phyloP scores from a whole-genome alignment of 2,888 invertebrate genomes.

The Chloromyia formosa region DNA sequence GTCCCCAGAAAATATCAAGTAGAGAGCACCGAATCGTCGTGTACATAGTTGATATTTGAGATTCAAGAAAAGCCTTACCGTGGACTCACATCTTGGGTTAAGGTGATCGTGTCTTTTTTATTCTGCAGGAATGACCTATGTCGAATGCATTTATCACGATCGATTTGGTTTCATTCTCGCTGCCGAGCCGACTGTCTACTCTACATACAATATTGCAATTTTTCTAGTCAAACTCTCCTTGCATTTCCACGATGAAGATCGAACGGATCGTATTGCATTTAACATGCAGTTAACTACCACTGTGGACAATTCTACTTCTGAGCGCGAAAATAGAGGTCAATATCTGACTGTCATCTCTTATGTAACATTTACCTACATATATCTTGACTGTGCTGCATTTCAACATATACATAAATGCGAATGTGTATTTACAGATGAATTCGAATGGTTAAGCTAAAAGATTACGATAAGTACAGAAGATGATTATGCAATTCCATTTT shows the following conservation, averaged over 20 bases:
- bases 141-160: constrained; percentile 50
- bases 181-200: not conserved
- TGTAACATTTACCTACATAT: constrained; percentile 38
- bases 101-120: constrained; percentile 49
- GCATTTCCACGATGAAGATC: not conserved
- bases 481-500: constrained; percentile 23
- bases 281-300: not conserved
- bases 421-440: constrained; percentile 11
- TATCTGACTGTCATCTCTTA: constrained; percentile 40
- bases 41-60: constrained; percentile 43
- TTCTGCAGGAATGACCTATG: constrained; percentile 49
- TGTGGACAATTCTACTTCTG: not conserved
- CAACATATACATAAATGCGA: not conserved
- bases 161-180: constrained; percentile 30
- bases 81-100: constrained; percentile 44
- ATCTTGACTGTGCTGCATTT: not conserved
- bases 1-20: constrained; percentile 40
- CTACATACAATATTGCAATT: not conserved
- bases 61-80: constrained; percentile 40
- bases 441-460: not conserved
- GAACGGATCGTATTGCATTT: not conserved
- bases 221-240: constrained; percentile 3
- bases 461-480: constrained; percentile 5
- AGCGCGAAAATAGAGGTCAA: constrained; percentile 41
- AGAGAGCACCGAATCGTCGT: constrained; percentile 42